Conservation (phyloP, 2,797 vertebrate genomes). For the Chelon labrosus region DNA sequence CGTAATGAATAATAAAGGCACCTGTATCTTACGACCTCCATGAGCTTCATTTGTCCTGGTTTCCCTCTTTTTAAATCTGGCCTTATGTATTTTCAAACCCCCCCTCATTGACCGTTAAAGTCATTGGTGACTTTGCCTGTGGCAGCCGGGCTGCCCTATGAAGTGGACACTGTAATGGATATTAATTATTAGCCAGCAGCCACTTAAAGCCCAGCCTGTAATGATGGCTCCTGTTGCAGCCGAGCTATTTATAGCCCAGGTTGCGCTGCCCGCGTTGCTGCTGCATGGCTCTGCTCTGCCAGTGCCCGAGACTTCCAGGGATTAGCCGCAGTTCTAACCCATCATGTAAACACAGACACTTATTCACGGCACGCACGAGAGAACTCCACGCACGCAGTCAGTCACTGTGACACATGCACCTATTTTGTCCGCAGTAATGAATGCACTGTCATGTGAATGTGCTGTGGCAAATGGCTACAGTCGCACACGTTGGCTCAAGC, state of each 20-base stretch:
- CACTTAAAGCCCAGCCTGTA: conserved; percentile 73
- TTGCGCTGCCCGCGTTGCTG: conserved; percentile 45
- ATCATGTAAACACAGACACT: conserved; percentile 46
- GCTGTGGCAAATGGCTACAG: background rate
- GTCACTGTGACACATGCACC: background rate
- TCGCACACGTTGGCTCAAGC: background rate
- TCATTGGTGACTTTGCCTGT: conserved; percentile 50
- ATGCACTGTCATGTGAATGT: background rate
- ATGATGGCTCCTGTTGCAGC: conserved; percentile 77
- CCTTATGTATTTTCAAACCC: background rate
- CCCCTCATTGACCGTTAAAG: conserved; percentile 61
- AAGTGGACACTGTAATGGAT: conserved; percentile 75
- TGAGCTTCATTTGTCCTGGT: background rate
- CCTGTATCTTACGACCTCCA: background rate
- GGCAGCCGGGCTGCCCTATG: conserved; percentile 42
- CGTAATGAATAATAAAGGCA: conserved; percentile 62
- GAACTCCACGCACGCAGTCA: background rate
- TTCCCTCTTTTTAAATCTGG: background rate
- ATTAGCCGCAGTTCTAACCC: conserved; percentile 51
- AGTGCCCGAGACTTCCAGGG: conserved; percentile 60
- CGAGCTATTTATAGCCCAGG: conserved; percentile 78
- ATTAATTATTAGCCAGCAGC: conserved; percentile 85
- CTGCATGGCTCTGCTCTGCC: conserved; percentile 50
- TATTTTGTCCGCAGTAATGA: no score
- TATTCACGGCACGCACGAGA: conserved; percentile 19